These are phyloP conservation scores for Hafferia zeledoni DNA, from an alignment of 2,797 vertebrate species.

Conservation along the genomic window DNA sequence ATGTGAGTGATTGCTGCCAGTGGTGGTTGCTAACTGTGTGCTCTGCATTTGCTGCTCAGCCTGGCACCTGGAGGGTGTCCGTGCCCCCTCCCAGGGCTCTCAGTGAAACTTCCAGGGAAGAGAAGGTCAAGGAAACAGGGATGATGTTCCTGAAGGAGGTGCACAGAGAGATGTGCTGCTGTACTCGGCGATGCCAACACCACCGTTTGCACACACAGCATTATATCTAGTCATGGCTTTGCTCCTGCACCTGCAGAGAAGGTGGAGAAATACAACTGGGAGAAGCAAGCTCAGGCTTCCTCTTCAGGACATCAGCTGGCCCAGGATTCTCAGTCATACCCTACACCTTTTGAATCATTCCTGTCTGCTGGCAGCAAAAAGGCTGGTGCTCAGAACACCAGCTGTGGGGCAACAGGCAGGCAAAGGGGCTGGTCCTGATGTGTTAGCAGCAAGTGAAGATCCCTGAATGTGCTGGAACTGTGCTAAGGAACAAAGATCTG, in stretches of 20 bases:
- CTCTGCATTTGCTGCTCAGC: not conserved
- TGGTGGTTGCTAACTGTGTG: not conserved
- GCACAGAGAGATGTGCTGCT: not conserved
- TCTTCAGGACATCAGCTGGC: not conserved
- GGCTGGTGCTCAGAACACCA: not conserved
- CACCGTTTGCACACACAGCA: not conserved
- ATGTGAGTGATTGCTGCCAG: accelerated
- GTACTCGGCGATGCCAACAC: accelerated
- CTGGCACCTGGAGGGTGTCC: not conserved
- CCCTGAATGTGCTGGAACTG: no score
- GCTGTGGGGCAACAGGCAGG: not conserved
- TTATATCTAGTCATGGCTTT: accelerated
- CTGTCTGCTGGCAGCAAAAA: not conserved
- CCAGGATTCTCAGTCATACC: not conserved
- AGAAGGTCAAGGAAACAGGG: not conserved
- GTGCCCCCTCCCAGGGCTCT: not conserved
- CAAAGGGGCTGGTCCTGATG: accelerated
- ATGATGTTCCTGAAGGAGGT: not conserved
- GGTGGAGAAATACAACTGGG: not conserved
- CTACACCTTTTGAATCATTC: not conserved
- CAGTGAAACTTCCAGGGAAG: accelerated
- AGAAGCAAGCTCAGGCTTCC: not conserved
- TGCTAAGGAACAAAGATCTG: not conserved
- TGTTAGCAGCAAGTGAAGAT: not conserved
- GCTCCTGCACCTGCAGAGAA: not conserved